Evolutionary conservation across 1,140 invertebrate genomes (phyloP).

Genomic region (Saccostrea glomerata): DNA sequence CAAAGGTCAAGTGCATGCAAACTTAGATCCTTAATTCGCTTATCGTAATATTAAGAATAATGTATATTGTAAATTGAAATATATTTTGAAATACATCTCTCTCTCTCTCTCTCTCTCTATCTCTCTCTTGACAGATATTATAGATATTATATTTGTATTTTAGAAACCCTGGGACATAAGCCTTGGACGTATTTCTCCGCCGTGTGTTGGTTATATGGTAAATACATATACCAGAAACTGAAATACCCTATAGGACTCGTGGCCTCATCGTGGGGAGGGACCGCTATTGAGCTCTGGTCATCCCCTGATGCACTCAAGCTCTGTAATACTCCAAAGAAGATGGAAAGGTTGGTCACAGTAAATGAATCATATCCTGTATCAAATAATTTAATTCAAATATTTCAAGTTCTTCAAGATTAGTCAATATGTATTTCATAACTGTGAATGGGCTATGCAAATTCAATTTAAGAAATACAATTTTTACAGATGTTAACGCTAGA

Average conservation of each 20-base stretch:
- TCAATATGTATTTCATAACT: too few relatives aligned
- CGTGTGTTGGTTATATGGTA: slow-evolving; percentile 69
- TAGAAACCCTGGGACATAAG: slow-evolving; percentile 39
- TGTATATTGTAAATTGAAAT: not conserved
- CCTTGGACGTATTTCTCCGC: slow-evolving; percentile 66
- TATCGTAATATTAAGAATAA: not conserved
- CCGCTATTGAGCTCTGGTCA: slow-evolving; percentile 64
- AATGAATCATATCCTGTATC: too few relatives aligned
- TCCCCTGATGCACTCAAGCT: slow-evolving; percentile 55
- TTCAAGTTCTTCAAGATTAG: too few relatives aligned
- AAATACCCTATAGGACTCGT: slow-evolving; percentile 66
- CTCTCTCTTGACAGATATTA: not conserved
- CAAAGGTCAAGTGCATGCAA: slow-evolving; percentile 49
- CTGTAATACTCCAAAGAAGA: slow-evolving; percentile 46
- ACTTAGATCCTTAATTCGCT: not conserved
- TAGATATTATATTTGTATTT: not conserved
- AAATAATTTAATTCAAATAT: too few relatives aligned
- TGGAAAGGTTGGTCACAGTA: not conserved
- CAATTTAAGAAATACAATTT: too few relatives aligned
- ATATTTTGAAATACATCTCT: not conserved
- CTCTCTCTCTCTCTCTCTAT: not conserved
- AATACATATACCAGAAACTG: slow-evolving; percentile 61
- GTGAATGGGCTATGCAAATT: too few relatives aligned
- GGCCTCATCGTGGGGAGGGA: slow-evolving; percentile 64
- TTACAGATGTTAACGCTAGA: too few relatives aligned